A percentile compares a stretch with the other conserved stretches of the same genome.
Evolutionary conservation across 2,797 vertebrate genomes (phyloP).

Genomic region (Moxostoma hubbsi): DNA sequence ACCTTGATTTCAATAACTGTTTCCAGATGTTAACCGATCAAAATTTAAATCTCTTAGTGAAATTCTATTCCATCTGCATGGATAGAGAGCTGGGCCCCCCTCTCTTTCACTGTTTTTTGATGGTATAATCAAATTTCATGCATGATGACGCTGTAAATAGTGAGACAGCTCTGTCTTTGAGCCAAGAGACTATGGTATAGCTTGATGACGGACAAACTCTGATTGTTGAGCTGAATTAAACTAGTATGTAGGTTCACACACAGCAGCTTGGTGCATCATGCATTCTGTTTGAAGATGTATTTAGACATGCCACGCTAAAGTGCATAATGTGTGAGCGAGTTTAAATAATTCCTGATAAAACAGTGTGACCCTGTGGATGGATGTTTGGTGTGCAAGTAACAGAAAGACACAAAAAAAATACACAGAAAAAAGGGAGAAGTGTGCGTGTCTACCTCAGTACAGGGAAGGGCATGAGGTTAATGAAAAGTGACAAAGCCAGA

Average conservation of each 20-base stretch:
- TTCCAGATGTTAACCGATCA: background rate
- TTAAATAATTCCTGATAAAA: constrained; percentile 27
- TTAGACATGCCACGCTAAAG: constrained; percentile 5
- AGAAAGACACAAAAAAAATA: constrained; percentile 6
- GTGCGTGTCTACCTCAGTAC: constrained; percentile 46
- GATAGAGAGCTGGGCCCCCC: background rate
- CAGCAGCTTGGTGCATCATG: background rate
- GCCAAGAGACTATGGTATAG: background rate
- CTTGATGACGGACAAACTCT: background rate
- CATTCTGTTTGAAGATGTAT: constrained; percentile 16
- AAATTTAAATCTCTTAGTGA: background rate
- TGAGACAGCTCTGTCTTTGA: background rate
- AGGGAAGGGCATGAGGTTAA: constrained; percentile 81
- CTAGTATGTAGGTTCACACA: background rate
- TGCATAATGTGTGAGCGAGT: background rate
- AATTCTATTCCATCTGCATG: background rate
- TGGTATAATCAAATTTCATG: background rate
- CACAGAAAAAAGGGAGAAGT: constrained; percentile 34
- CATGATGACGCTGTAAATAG: background rate
- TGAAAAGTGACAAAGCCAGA: constrained; percentile 82
- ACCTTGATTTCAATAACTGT: background rate
- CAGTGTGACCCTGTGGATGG: background rate
- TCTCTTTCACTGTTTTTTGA: background rate
- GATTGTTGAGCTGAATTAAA: background rate
- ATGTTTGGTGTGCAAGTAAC: background rate